A percentile compares a stretch with the other conserved stretches of the same genome.
These are phyloP conservation scores for Pachyramphus minor DNA, from an alignment of 2,113 vertebrate genomes.

Conservation along the genomic window DNA sequence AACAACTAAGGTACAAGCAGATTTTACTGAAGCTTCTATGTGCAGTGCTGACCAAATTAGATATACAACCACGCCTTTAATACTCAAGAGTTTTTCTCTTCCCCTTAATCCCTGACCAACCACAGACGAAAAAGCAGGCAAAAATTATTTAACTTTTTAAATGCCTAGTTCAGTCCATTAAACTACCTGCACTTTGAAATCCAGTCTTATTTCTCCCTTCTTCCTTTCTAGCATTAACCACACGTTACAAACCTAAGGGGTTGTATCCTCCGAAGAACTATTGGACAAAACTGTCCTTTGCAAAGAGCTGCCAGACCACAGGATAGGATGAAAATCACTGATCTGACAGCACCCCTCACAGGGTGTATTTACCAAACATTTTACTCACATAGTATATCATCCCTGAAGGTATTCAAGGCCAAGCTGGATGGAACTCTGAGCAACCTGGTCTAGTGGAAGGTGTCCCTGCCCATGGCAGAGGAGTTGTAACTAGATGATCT, in stretches of 20 bases:
- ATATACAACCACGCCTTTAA: neutral
- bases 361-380: neutral
- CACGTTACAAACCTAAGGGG: rapidly evolving
- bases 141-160: neutral
- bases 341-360: neutral
- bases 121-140: neutral
- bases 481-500: neutral
- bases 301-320: neutral
- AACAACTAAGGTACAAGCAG: neutral
- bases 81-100: neutral
- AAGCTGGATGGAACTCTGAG: neutral
- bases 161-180: neutral
- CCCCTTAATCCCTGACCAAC: neutral
- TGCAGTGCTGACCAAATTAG: neutral
- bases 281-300: neutral
- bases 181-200: neutral
- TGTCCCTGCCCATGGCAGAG: neutral
- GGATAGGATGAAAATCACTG: neutral
- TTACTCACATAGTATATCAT: neutral
- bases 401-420: neutral
- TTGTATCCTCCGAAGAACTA: neutral
- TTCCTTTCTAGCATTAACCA: neutral
- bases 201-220: neutral
- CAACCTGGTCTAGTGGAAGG: too few species aligned
- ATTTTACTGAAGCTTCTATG: neutral